Conservation (phyloP, 2,113 vertebrate genomes). For the Chelonoidis abingdonii region DNA sequence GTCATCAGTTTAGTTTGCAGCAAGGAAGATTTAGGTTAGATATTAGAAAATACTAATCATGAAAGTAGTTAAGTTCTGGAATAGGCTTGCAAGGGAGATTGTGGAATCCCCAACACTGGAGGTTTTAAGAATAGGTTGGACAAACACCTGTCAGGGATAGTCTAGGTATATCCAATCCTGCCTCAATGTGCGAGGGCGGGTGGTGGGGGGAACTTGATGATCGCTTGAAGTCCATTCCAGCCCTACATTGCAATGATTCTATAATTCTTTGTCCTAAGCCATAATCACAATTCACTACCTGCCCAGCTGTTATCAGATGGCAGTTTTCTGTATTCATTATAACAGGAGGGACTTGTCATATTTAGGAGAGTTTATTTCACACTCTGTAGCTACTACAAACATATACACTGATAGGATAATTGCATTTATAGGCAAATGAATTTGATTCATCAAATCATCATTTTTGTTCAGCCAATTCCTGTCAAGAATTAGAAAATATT, state of each 20-base stretch:
- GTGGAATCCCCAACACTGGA: neutral
- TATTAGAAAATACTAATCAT: neutral
- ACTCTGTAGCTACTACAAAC: neutral
- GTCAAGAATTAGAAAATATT: neutral
- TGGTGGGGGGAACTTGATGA: neutral
- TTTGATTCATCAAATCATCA: neutral
- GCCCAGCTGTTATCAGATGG: neutral
- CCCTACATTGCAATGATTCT: neutral
- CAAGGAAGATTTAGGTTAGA: neutral
- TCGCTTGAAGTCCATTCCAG: neutral
- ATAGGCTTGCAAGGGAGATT: neutral
- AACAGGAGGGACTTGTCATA: neutral
- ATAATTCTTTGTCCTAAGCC: fast-evolving
- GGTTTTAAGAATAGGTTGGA: neutral
- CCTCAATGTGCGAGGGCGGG: neutral
- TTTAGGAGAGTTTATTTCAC: neutral
- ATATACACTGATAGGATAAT: neutral
- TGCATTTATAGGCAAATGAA: neutral
- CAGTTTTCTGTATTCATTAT: neutral
- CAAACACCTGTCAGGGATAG: neutral
- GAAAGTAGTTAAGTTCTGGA: neutral
- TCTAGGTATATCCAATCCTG: neutral
- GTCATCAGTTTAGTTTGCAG: neutral
- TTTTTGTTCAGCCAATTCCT: neutral
- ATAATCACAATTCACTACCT: neutral